Base-by-base conservation (phyloP, 2,888 invertebrate species). In the Hydropsyche betteni region DNA sequence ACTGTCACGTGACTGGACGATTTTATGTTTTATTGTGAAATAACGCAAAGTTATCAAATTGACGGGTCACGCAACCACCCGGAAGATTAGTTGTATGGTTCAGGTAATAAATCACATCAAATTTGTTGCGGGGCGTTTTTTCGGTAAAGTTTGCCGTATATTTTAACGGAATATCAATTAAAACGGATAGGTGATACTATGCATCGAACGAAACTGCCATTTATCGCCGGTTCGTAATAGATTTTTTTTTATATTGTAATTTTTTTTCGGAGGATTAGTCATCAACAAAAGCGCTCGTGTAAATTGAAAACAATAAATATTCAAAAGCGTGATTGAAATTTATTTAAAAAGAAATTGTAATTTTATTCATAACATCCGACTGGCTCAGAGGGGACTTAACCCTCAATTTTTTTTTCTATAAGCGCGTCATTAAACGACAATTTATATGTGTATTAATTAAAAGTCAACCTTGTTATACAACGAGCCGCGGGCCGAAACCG, bases 71-170 rank as follows among this genome's bases (percentile, higher is more conserved):
- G 64, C 64, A 64, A 64, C 64, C 33, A 64, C 36, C 64, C 34
- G 64, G 36, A 64, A 64, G 64, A 64, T 64, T 64, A 64, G 64
- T 64, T 64, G 64, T 64, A 64, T 36, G 64, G 64, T 64, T 64
- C 64, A 64, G 64, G 64, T 64, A 64, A 64, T 64, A 64, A 64
- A 64, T 64, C 64, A 64, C 64, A 64, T 64, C 64, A 64, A 64
- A 64, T 64, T 64, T 64, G 64, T 64, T n/a, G 36, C 64, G 64
- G 36, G 36, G 64, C 34, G 64, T 64, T 24, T 36, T 64, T 64
- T 33, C 34, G 33, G 24, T 64, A 36, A 34, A 34, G 33, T 61
- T 61, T 61, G 61, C 8, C 24, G 6, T 55, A 14, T 7, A 7
- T 61, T 61, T 61, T 24, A 12, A 7, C 44, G 7, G 10, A 44